Evolutionary conservation across 2,113 vertebrate genomes (phyloP), one percentile per base, ranked within the genome.

Genomic region (Cryptomyrus ogoouensis): DNA sequence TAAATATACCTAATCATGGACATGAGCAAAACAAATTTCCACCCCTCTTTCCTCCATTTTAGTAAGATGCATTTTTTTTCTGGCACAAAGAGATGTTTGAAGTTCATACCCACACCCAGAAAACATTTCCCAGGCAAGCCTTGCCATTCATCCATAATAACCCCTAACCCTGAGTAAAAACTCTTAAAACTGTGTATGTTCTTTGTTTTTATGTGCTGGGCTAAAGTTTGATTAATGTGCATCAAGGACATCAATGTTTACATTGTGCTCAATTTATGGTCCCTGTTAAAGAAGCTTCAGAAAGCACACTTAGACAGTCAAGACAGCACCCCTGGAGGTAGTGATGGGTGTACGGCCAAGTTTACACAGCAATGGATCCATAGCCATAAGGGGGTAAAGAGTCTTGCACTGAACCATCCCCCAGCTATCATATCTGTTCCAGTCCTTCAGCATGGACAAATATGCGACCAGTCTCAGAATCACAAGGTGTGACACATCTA

Each of bases 221-320:
- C 52, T 46, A 39, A 42, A 62, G 89, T 84, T 56, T 62, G 89
- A 89, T 84, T 89, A 83, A 84, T 89, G 35, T 89, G 21, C 80
- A 85, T 85, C 89, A 89, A 52, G 24, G 52, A 5, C 89, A 15
- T 35, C 21, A 44, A 53, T 85, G 89, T 89, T 89, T 89, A 89
- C 52, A 46, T 52, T 84, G 52, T 39, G 80, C 53, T 47, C 39
- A 89, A 58, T 89, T 83, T 89, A 84, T 53, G 56, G 52, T 58
- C 77, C 88, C 80, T 31, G 80, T 89, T 89, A 85, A 85, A 85
- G 77, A 8, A 47, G n/a, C 35, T 62, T 53, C 39, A 66, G 15
- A 80, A 62, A 70, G 47, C 31, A 24, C 17, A 35, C 31, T 80
- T 56, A 49, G 4, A 5, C 15, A 77, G 70, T 9, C 47, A 70